Evolutionary conservation across 2,113 vertebrate species (phyloP).

Genomic region (Marmota monax): DNA sequence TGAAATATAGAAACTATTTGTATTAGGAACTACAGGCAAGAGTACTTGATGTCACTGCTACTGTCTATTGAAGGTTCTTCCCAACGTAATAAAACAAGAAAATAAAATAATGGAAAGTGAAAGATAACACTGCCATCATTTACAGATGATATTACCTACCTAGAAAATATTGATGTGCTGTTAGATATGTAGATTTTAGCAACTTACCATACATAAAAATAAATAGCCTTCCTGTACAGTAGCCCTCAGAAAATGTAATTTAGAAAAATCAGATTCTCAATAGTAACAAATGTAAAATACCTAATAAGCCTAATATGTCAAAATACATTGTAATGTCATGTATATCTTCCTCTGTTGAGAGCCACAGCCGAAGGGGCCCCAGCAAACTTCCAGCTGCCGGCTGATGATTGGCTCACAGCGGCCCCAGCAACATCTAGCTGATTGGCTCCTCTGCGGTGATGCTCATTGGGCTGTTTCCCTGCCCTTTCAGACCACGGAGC

Average conservation of each 20-base stretch:
- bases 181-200: slow-evolving; percentile 29
- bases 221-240: not conserved
- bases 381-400: too few species aligned
- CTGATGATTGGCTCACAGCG: too few species aligned
- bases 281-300: not conserved
- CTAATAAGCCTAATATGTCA: not conserved
- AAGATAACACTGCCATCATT: not conserved
- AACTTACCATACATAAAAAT: not conserved
- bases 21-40: not conserved
- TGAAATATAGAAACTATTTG: not conserved
- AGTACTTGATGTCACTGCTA: not conserved
- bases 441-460: too few species aligned
- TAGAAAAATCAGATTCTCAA: not conserved
- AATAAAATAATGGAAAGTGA: not conserved
- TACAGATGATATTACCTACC: not conserved
- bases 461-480: too few species aligned
- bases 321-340: too few species aligned
- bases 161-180: not conserved
- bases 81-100: not conserved
- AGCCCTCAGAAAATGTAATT: not conserved
- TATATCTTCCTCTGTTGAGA: too few species aligned
- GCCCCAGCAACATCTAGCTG: too few species aligned
- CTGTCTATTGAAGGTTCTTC: not conserved
- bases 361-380: too few species aligned
- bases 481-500: too few species aligned